Evolutionary conservation across 2,113 vertebrate genomes (phyloP), one percentile per base, ranked within the genome.

Genomic region (Sinosuthora webbiana): DNA sequence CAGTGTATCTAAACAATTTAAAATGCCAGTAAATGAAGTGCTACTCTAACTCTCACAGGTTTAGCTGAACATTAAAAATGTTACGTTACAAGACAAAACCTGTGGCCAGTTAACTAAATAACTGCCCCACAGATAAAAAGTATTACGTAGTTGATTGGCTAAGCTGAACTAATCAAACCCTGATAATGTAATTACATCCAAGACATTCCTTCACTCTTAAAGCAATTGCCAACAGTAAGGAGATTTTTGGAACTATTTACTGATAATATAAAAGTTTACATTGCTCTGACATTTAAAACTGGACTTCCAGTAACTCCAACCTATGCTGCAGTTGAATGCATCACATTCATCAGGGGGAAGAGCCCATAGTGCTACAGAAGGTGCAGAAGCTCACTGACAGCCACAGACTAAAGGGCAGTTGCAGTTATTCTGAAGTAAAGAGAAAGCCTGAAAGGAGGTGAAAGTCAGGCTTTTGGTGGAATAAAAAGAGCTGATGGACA

Each of bases 201-300:
- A 92, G 79, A 93, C 75, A 74, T 83, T 90, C 63, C 76, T 95
- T 95, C 56, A 77, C 37, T 90, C 63, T 63, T 81, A 83, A 73
- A 85, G 35, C 37, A 83, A 49, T 28, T 84, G 64, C 76, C 59
- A 90, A 69, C 3, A 60, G 21, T 62, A 74, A 68, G n/a, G 31
- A 80, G 56, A 81, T 77, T 53, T 94, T 44, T 0, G 0, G 37
- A 83, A 67, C 59, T 74, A 80, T 16, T 94, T 56, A 52, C 76
- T 78, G 79, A 64, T 77, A 80, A 55, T 30, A 71, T 9, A 27
- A 17, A 70, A 78, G 44, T 82, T 78, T 71, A 75, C 31, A 70
- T 41, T 78, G 39, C 39, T 92, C 47, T 83, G 33, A 67, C 37
- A 86, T 44, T 80, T 89, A 55, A 84, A 76, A 91, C 9, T 21